These are phyloP conservation scores for Drosophila setifemur DNA, from an alignment of 1,140 invertebrate genomes.

Conservation along the genomic window DNA sequence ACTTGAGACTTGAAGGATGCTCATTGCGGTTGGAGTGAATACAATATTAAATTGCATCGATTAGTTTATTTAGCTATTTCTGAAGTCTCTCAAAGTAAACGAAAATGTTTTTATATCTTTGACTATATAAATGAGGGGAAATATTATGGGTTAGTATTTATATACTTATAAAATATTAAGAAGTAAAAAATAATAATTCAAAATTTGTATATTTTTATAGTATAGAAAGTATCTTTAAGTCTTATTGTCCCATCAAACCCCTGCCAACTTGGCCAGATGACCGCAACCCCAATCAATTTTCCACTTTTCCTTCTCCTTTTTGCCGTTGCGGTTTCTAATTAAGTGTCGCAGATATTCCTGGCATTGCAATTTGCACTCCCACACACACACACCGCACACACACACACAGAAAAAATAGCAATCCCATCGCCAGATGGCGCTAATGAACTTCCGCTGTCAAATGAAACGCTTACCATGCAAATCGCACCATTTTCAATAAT, in stretches of 20 bases:
- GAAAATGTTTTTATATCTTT: no score
- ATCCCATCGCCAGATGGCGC: slow-evolving; percentile 34
- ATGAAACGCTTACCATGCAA: slow-evolving; percentile 75
- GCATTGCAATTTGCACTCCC: slow-evolving; percentile 31
- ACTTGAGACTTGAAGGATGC: background rate
- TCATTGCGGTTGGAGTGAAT: background rate
- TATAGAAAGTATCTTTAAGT: no score
- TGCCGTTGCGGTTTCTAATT: slow-evolving; percentile 59
- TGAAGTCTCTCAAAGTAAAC: no score
- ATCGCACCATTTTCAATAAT: slow-evolving; percentile 74
- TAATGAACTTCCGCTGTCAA: slow-evolving; percentile 77
- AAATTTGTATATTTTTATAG: no score
- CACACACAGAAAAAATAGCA: background rate
- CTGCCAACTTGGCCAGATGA: background rate
- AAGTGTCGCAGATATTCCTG: slow-evolving; percentile 57
- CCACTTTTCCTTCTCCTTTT: slow-evolving; percentile 17
- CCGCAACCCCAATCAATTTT: slow-evolving; percentile 45
- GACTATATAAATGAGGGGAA: no score
- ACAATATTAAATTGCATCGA: background rate
- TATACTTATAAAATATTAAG: no score
- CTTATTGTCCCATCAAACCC: background rate
- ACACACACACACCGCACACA: background rate
- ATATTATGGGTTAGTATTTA: no score
- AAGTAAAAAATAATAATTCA: no score
- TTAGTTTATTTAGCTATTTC: no score